A percentile compares a stretch with the other conserved stretches of the same genome.
Conservation (phyloP, 2,888 invertebrate species). For the Candidula unifasciata region DNA sequence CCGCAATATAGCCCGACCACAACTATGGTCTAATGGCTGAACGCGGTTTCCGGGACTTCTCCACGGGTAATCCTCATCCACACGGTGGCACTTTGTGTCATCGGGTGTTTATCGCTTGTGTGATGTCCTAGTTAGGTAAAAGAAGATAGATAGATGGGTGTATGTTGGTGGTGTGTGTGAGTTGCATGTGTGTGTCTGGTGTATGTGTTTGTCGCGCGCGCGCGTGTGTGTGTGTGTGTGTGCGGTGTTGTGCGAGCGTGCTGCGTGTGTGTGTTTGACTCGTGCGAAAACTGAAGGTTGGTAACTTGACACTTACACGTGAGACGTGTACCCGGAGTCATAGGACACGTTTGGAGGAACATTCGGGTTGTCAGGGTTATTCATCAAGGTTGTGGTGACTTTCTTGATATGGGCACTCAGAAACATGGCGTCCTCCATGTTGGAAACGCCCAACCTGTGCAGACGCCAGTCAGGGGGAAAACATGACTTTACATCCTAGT, state of each 20-base stretch:
- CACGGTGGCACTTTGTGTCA: no score
- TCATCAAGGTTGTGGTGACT: background rate
- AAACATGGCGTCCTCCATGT: conserved; percentile 41
- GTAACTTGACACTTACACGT: conserved; percentile 12
- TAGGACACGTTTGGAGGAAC: conserved; percentile 39
- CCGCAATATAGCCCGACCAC: no score
- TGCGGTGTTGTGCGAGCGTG: background rate
- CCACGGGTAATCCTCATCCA: no score
- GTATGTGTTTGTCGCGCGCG: background rate
- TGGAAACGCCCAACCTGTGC: conserved; percentile 30
- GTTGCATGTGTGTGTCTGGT: background rate
- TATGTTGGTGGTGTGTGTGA: no score
- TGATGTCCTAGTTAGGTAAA: no score
- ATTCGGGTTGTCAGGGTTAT: conserved; percentile 9
- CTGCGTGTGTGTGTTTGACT: background rate
- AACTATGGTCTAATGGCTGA: no score
- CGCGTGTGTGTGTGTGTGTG: background rate
- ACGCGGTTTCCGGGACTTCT: no score
- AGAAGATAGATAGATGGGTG: no score
- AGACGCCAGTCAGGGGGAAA: background rate
- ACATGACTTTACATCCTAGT: no score
- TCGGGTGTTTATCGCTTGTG: no score
- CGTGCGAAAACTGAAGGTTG: no score
- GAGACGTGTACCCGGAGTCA: background rate
- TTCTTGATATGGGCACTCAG: conserved; percentile 10